Evolutionary conservation across 2,888 invertebrate genomes (phyloP).

Genomic region (Octonoba sinensis): DNA sequence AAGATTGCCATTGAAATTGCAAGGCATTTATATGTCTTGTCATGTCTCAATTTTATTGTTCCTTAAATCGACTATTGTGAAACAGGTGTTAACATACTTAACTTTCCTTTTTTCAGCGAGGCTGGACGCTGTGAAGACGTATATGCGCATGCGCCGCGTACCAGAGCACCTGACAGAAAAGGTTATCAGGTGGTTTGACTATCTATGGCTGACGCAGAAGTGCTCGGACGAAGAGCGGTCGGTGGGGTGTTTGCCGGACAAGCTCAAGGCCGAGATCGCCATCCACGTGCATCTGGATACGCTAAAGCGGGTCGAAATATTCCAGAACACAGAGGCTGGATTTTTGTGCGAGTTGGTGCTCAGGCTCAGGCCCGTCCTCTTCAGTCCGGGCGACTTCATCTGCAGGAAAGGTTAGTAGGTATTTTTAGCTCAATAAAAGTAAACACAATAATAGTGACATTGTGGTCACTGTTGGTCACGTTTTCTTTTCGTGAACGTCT

Average conservation of each 20-base stretch:
- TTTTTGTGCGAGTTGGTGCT: slow-evolving; percentile 97
- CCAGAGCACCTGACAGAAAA: slow-evolving; percentile 95
- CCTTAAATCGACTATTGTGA: neutral
- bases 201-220: slow-evolving; percentile 98
- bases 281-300: slow-evolving; percentile 99
- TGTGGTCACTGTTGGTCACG: too few relatives aligned
- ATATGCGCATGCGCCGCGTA: slow-evolving; percentile 96
- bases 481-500: too few relatives aligned
- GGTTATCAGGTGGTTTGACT: slow-evolving; percentile 99
- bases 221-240: slow-evolving; percentile 97
- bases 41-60: too few relatives aligned
- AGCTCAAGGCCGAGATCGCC: slow-evolving; percentile 98
- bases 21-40: too few relatives aligned
- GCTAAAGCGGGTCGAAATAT: slow-evolving; percentile 96
- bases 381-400: slow-evolving; percentile 98
- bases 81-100: neutral
- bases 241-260: slow-evolving; percentile 93
- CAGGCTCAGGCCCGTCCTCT: slow-evolving; percentile 92
- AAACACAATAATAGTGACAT: too few relatives aligned
- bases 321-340: slow-evolving; percentile 99
- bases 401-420: slow-evolving; percentile 92
- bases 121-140: slow-evolving; percentile 97
- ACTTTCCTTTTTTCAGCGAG: slow-evolving; percentile 79
- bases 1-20: too few relatives aligned
- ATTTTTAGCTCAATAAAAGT: too few relatives aligned